phyloP scores from a whole-genome alignment of 1,140 invertebrate genomes.

The Rhyzopertha dominica region DNA sequence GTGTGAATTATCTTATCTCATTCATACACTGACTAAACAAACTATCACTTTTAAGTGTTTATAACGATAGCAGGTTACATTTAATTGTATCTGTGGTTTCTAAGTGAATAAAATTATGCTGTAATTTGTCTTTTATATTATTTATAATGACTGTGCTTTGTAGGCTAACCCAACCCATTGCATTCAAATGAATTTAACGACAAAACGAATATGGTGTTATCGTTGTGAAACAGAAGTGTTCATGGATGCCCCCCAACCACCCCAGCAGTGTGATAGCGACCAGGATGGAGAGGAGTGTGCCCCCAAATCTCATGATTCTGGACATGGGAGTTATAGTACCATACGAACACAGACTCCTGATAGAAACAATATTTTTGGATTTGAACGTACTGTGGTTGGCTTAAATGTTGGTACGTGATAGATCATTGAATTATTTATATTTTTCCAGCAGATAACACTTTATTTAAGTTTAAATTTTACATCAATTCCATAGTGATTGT shows the following conservation, averaged over 20 bases:
- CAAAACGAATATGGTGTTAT: conserved; percentile 81
- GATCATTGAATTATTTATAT: conserved; percentile 3
- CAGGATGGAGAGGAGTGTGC: conserved; percentile 38
- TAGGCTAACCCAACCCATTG: conserved; percentile 66
- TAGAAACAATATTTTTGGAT: conserved; percentile 20
- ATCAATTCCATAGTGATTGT: no score
- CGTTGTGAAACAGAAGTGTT: conserved; percentile 71
- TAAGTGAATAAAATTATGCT: no score
- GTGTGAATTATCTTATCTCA: no score
- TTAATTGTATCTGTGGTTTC: no score
- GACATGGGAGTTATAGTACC: conserved; percentile 35
- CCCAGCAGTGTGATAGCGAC: conserved; percentile 39
- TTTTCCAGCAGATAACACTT: conserved; percentile 3
- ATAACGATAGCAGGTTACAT: no score
- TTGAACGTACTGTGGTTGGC: conserved; percentile 34
- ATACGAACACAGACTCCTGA: conserved; percentile 30
- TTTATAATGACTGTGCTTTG: no score
- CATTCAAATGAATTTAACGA: conserved; percentile 78
- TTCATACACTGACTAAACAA: no score
- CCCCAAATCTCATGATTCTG: conserved; percentile 34
- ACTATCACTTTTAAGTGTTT: no score
- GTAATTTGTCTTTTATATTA: conserved; percentile 10
- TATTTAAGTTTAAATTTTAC: not conserved
- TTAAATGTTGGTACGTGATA: conserved; percentile 25
- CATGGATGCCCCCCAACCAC: conserved; percentile 43